Conservation (phyloP, 2,797 vertebrate genomes). For the Pelobates cultripes region DNA sequence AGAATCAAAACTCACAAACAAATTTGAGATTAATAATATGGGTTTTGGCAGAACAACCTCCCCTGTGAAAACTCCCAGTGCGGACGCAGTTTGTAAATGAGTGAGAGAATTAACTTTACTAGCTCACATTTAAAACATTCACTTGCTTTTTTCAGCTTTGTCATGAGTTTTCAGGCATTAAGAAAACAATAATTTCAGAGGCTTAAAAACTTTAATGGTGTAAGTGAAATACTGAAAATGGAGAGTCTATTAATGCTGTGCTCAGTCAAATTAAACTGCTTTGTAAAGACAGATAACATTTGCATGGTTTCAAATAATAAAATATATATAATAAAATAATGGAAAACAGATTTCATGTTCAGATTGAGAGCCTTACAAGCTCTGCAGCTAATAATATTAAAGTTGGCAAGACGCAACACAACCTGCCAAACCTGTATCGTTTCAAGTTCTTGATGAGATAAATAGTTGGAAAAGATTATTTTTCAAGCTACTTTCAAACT, state of each 20-base stretch:
- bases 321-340: too few species aligned
- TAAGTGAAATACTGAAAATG: neutral
- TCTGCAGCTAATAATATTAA: conserved; percentile 25
- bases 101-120: too few species aligned
- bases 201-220: neutral
- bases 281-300: neutral
- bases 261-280: neutral
- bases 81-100: too few species aligned
- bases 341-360: neutral
- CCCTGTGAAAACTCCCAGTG: too few species aligned
- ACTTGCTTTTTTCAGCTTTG: too few species aligned
- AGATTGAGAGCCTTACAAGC: conserved; percentile 5
- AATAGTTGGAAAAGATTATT: conserved; percentile 4
- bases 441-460: conserved; percentile 7
- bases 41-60: too few species aligned
- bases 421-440: conserved; percentile 30
- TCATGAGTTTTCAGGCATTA: too few species aligned
- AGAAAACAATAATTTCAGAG: too few species aligned
- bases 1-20: too few species aligned
- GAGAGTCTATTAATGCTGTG: neutral
- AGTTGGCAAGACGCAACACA: conserved; percentile 9
- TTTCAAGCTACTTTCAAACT: conserved; percentile 20
- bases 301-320: conserved; percentile 6
- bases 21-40: too few species aligned
- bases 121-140: too few species aligned